Evolutionary conservation across 2,797 vertebrate species (phyloP).

Genomic region (Remorina albescens): DNA sequence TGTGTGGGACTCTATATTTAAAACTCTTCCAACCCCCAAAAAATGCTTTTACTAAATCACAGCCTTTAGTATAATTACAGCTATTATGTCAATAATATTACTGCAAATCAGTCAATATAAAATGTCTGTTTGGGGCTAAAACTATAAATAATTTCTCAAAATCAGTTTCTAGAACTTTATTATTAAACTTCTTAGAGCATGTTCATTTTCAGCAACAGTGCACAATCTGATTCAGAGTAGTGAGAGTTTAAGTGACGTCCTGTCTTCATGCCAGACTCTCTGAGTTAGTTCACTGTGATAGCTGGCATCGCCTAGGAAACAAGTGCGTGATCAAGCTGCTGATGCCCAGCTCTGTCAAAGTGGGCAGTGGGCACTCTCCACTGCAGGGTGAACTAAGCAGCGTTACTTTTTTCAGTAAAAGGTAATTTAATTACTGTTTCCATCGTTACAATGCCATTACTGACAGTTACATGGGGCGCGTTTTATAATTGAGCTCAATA

Average conservation of each 20-base stretch:
- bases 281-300: constrained; percentile 59
- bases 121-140: background rate
- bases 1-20: constrained; percentile 82
- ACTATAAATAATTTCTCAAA: background rate
- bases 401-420: no score
- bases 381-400: no score
- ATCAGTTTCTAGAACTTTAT: constrained; percentile 8
- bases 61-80: constrained; percentile 9
- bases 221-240: constrained; percentile 36
- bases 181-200: constrained; percentile 9
- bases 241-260: constrained; percentile 55
- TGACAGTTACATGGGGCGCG: no score
- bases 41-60: constrained; percentile 15
- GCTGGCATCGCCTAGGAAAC: constrained; percentile 78
- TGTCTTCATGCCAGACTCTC: constrained; percentile 63
- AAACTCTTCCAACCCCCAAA: no score
- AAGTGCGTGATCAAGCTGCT: constrained; percentile 76
- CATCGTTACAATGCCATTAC: no score
- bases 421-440: no score
- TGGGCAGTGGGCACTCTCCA: constrained; percentile 52
- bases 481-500: no score
- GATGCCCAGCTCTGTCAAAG: constrained; percentile 69
- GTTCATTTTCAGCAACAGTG: constrained; percentile 29
- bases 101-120: background rate
- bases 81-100: constrained; percentile 4